Conservation (phyloP, 1,140 invertebrate species). For the Zophobas morio region DNA sequence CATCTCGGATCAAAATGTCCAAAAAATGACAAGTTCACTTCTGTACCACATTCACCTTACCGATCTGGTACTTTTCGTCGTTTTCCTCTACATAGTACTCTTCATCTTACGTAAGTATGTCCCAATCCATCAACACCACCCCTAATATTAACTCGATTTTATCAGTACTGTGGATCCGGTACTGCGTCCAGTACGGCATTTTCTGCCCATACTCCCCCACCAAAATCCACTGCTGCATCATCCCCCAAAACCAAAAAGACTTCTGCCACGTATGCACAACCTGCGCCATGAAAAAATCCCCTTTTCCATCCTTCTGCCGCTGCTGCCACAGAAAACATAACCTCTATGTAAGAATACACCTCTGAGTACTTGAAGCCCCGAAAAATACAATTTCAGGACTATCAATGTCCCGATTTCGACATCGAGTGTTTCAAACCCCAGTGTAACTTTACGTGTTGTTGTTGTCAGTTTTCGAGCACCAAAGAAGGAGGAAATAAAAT, state of each 20-base stretch:
- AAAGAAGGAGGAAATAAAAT: background rate
- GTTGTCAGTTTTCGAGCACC: background rate
- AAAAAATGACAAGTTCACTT: constrained; percentile 10
- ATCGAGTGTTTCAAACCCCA: background rate
- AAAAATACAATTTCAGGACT: background rate
- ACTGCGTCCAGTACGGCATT: background rate
- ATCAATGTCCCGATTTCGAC: background rate
- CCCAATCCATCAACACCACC: background rate
- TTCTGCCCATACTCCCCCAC: constrained; percentile 2
- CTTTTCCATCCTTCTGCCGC: background rate
- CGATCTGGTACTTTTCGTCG: background rate
- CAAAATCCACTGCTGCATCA: constrained; percentile 6
- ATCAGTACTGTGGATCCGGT: constrained; percentile 4
- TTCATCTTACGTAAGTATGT: background rate
- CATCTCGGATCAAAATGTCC: background rate
- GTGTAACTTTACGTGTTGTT: background rate
- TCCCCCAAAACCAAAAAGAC: constrained; percentile 1
- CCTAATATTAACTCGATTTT: background rate
- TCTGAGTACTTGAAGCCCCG: background rate
- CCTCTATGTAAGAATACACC: constrained; percentile 28
- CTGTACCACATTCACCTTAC: background rate
- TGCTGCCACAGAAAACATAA: constrained; percentile 28
- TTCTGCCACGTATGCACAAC: background rate
- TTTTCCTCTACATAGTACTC: background rate
- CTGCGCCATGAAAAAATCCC: background rate